Evolutionary conservation across 1,140 invertebrate species (phyloP).

Genomic region (Carposina sasakii): DNA sequence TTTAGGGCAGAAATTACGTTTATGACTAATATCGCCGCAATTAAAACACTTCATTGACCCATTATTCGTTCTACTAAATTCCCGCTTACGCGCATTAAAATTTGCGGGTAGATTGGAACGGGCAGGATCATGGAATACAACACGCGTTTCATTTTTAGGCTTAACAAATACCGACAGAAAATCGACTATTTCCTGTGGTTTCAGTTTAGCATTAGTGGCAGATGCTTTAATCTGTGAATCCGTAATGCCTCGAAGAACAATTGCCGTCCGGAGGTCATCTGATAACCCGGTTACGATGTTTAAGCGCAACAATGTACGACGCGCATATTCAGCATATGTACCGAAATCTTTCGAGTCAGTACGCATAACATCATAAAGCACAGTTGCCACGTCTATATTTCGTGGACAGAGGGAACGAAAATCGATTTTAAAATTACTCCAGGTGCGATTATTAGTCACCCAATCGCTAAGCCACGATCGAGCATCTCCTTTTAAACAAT

Average conservation of each 20-base stretch:
- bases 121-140: neutral
- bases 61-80: neutral
- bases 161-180: conserved; percentile 11
- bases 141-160: conserved; percentile 1
- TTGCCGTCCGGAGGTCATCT: conserved; percentile 6
- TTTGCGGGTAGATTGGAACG: neutral
- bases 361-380: conserved; percentile 12
- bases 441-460: conserved; percentile 7
- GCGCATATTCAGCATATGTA: conserved; percentile 13
- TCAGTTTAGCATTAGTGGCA: conserved; percentile 11
- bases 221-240: conserved; percentile 9
- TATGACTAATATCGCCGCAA: neutral
- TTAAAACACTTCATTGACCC: neutral
- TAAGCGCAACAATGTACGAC: conserved; percentile 1
- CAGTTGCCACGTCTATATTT: conserved; percentile 3
- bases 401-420: conserved; percentile 4
- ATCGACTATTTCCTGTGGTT: conserved; percentile 1
- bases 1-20: neutral
- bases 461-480: conserved; percentile 6
- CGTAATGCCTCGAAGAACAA: conserved; percentile 6
- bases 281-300: conserved; percentile 3
- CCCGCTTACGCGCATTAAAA: neutral
- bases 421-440: conserved; percentile 13
- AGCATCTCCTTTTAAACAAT: conserved; percentile 7
- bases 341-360: neutral